A percentile compares a stretch with the other conserved stretches of the same genome.
These are phyloP conservation scores for Vireo altiloquus DNA, from an alignment of 2,113 vertebrate species.

Conservation along the genomic window DNA sequence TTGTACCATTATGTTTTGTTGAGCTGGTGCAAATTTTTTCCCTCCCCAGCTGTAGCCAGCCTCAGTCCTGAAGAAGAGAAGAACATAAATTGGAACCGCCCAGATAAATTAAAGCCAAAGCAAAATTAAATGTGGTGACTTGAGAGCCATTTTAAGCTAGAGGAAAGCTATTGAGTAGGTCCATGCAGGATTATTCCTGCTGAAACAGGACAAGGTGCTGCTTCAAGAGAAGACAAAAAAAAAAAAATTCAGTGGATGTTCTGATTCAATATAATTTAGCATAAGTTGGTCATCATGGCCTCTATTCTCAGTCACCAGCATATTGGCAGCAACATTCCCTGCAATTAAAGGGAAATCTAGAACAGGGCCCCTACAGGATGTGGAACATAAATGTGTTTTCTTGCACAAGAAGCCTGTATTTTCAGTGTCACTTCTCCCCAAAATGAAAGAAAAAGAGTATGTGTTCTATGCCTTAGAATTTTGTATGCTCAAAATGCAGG, in stretches of 20 bases:
- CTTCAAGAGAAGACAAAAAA: not conserved
- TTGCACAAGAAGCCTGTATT: not conserved
- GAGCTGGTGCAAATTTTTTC: not conserved
- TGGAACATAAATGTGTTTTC: not conserved
- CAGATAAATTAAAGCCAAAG: not conserved
- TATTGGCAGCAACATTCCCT: not conserved
- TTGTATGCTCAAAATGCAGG: not conserved
- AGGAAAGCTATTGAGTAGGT: not conserved
- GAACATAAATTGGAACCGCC: rapidly evolving
- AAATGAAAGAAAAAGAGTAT: not conserved
- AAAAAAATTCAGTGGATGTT: not conserved
- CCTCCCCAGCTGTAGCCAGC: not conserved
- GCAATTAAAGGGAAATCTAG: rapidly evolving
- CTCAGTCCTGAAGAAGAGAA: not conserved
- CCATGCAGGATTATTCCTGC: not conserved
- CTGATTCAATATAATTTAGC: not conserved
- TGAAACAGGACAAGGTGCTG: not conserved
- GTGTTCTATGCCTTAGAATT: not conserved
- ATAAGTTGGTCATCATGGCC: not conserved
- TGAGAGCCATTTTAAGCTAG: not conserved
- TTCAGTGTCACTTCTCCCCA: not conserved
- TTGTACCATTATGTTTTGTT: not conserved
- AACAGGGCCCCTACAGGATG: rapidly evolving
- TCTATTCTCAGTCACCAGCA: not conserved
- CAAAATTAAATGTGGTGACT: not conserved